Percentiles rank a stretch among this genome's conserved stretches.
Conservation (phyloP, 2,888 invertebrate species). For the Syrista parreyssii region DNA sequence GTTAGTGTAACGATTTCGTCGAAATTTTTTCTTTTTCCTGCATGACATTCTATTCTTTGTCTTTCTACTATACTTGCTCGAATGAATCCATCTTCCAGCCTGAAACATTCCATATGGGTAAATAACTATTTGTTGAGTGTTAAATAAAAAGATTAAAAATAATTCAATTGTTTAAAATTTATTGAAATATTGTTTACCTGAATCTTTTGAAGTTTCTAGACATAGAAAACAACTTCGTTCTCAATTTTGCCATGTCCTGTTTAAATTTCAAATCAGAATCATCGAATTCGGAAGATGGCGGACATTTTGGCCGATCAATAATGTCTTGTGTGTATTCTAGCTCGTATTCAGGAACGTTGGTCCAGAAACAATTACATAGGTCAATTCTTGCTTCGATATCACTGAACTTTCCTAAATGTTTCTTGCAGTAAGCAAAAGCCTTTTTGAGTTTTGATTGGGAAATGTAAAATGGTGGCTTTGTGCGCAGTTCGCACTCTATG, state of each 20-base stretch:
- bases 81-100: not conserved
- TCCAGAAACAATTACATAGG: conserved; percentile 29
- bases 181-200: conserved; percentile 3
- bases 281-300: conserved; percentile 33
- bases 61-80: not conserved
- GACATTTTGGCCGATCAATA: conserved; percentile 18
- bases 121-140: not conserved
- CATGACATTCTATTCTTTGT: conserved; percentile 8
- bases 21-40: conserved; percentile 21
- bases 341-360: conserved; percentile 23
- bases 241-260: conserved; percentile 35
- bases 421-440: not conserved
- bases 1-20: conserved; percentile 17
- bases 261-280: conserved; percentile 40
- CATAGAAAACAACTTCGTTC: conserved; percentile 34
- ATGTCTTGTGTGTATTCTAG: conserved; percentile 31
- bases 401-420: not conserved
- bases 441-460: conserved; percentile 15
- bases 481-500: not conserved
- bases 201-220: conserved; percentile 8
- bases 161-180: not conserved
- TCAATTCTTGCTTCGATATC: conserved; percentile 3
- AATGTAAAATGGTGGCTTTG: conserved; percentile 13
- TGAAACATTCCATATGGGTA: not conserved
- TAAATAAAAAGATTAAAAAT: not conserved